Evolutionary conservation across 2,888 invertebrate species (phyloP).

Genomic region (Lochmaea crataegi): DNA sequence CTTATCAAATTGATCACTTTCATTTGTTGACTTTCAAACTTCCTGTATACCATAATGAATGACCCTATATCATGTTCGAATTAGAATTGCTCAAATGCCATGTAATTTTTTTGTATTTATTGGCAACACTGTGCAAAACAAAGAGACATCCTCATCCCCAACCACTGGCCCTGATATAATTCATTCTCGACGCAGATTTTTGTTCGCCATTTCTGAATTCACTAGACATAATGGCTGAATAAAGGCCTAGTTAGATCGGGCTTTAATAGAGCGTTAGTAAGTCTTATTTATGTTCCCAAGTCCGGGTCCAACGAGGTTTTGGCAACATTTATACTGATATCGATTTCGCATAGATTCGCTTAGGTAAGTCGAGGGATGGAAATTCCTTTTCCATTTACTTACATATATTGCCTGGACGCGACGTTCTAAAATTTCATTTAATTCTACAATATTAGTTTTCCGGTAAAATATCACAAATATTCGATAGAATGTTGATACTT

Average conservation of each 20-base stretch:
- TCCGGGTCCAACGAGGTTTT: conserved; percentile 21
- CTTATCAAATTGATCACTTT: too few species aligned
- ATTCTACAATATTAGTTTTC: conserved; percentile 34
- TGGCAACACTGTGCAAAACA: conserved; percentile 6
- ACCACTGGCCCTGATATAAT: conserved; percentile 19
- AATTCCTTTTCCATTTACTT: conserved; percentile 19
- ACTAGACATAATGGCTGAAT: conserved; percentile 35
- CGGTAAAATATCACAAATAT: conserved; percentile 11
- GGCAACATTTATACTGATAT: conserved; percentile 31
- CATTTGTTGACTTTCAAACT: too few species aligned
- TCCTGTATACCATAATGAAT: too few species aligned
- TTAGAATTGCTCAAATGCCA: too few species aligned
- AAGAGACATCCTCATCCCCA: neutral
- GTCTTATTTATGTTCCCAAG: conserved; percentile 27
- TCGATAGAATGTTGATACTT: neutral
- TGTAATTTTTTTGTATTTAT: neutral
- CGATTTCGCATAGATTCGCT: conserved; percentile 22
- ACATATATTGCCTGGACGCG: conserved; percentile 21
- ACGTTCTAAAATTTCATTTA: conserved; percentile 26
- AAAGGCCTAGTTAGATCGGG: conserved; percentile 33
- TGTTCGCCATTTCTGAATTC: conserved; percentile 29
- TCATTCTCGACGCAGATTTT: conserved; percentile 29
- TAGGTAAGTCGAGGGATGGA: conserved; percentile 21
- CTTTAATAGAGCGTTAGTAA: conserved; percentile 34
- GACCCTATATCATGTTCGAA: too few species aligned